phyloP scores from a whole-genome alignment of 2,113 vertebrate species.

The Myxocyprinus asiaticus region DNA sequence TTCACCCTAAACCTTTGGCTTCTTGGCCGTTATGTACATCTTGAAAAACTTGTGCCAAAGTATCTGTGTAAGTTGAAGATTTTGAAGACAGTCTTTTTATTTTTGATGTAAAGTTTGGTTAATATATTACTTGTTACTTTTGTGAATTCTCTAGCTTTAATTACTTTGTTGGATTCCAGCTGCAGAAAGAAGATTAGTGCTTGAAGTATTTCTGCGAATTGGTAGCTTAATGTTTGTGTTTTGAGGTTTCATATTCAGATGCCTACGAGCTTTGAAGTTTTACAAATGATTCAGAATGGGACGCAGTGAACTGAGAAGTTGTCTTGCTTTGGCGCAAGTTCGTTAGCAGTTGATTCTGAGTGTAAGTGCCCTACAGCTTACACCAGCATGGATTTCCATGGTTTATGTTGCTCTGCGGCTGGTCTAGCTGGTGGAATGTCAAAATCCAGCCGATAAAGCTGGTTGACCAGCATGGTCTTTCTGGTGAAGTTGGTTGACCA shows the following conservation, averaged over 20 bases:
- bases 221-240: background rate
- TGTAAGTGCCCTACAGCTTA: background rate
- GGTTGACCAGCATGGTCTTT: too few species aligned
- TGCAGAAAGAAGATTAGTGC: background rate
- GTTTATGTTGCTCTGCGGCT: too few species aligned
- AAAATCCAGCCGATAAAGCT: too few species aligned
- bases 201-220: background rate
- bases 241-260: background rate
- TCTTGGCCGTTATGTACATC: slow-evolving; percentile 45
- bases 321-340: background rate
- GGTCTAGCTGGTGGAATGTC: too few species aligned
- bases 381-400: too few species aligned
- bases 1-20: slow-evolving; percentile 48
- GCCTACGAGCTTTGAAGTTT: background rate
- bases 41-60: background rate
- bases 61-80: too few species aligned
- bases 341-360: background rate
- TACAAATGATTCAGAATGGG: background rate
- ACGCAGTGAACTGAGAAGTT: background rate
- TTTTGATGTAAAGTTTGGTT: background rate
- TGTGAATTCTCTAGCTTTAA: slow-evolving; percentile 8
- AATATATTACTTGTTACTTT: slow-evolving; percentile 11
- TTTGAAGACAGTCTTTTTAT: background rate
- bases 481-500: too few species aligned
- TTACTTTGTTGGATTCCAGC: background rate